phyloP scores from a whole-genome alignment of 2,888 invertebrate genomes.

The Leptinotarsa juncta region DNA sequence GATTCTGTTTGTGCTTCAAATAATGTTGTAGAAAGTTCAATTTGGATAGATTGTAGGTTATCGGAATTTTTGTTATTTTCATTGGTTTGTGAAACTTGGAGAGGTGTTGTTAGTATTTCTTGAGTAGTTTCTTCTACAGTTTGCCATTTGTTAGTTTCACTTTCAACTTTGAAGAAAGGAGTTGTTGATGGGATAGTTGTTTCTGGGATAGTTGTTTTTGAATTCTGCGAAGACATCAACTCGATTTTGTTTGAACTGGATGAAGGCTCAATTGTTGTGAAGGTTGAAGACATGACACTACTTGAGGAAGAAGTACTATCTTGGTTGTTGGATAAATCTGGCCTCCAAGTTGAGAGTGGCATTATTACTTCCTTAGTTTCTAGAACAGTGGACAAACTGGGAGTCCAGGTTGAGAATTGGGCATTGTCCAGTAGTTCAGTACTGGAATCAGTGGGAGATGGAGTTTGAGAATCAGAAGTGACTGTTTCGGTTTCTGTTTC shows the following conservation, averaged over 20 bases:
- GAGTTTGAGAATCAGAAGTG: not conserved
- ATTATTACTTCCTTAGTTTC: not conserved
- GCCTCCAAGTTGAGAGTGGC: constrained; percentile 19
- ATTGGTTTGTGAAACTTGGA: not conserved
- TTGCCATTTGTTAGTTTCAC: not conserved
- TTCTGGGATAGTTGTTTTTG: not conserved
- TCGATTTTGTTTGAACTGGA: not conserved
- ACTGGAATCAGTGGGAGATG: constrained; percentile 3
- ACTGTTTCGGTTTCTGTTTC: constrained; percentile 1
- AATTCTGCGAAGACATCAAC: not conserved
- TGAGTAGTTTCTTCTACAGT: not conserved
- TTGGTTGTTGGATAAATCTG: constrained; percentile 13
- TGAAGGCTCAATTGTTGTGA: not conserved
- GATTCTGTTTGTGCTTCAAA: not conserved
- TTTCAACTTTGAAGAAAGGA: not conserved
- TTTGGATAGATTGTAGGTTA: not conserved
- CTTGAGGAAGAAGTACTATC: not conserved
- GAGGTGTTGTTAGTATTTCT: not conserved
- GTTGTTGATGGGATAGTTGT: not conserved
- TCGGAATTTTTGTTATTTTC: no score
- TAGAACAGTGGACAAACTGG: constrained; percentile 3
- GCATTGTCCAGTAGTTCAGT: constrained; percentile 6
- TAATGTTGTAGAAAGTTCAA: not conserved
- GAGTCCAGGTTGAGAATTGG: constrained; percentile 30
- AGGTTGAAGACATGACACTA: not conserved